Evolutionary conservation across 2,113 vertebrate genomes (phyloP).

Genomic region (Xenopus borealis): DNA sequence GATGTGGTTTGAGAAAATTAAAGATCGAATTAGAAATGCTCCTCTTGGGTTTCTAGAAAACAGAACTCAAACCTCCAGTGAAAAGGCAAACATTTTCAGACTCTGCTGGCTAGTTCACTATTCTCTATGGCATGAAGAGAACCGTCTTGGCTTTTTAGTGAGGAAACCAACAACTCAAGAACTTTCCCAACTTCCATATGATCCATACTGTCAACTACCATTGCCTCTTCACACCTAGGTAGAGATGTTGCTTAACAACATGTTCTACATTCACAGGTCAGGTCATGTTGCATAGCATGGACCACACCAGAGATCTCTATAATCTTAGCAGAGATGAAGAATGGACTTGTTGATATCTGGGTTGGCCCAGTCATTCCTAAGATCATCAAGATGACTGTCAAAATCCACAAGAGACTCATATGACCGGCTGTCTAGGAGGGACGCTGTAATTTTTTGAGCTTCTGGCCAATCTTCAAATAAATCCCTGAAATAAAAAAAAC

Average conservation of each 20-base stretch:
- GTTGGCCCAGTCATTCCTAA: slow-evolving; percentile 97
- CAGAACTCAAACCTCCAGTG: slow-evolving; percentile 48
- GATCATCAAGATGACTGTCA: slow-evolving; percentile 94
- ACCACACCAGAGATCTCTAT: slow-evolving; percentile 7
- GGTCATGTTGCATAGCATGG: slow-evolving; percentile 37
- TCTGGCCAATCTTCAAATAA: slow-evolving; percentile 92
- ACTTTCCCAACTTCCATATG: not conserved
- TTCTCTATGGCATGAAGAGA: not conserved
- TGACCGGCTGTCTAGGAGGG: slow-evolving; percentile 84
- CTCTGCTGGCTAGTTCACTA: not conserved
- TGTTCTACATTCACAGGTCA: slow-evolving; percentile 7
- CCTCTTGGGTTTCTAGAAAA: slow-evolving; percentile 62
- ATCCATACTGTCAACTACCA: no score
- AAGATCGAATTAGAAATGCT: slow-evolving; percentile 55
- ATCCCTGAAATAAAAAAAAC: slow-evolving; percentile 64
- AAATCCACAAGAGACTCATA: slow-evolving; percentile 93
- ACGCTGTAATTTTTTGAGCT: slow-evolving; percentile 85
- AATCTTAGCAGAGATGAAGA: slow-evolving; percentile 82
- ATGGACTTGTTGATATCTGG: slow-evolving; percentile 95
- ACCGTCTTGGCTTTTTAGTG: not conserved
- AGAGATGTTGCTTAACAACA: slow-evolving; percentile 4
- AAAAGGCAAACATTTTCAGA: not conserved
- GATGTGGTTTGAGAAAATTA: not conserved
- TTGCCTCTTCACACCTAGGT: not conserved
- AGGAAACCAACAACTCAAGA: not conserved